Evolutionary conservation across 2,888 invertebrate genomes (phyloP).

Genomic region (Drosophila bunnanda): DNA sequence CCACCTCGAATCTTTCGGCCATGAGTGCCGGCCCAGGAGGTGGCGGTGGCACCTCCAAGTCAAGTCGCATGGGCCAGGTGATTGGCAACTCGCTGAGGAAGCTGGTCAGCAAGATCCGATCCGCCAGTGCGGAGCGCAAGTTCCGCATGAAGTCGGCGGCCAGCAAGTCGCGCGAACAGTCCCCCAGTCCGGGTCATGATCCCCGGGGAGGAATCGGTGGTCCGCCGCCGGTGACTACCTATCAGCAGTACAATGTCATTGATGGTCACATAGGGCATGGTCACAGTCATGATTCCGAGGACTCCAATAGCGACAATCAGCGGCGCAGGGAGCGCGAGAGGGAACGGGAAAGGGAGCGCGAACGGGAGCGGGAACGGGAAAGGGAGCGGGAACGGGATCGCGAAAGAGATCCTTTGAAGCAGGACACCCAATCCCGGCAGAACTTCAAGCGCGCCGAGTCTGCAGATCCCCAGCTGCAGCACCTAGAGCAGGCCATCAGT

Average conservation of each 20-base stretch:
- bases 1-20: constrained; percentile 74
- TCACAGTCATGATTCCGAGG: constrained; percentile 68
- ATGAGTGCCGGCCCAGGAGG: constrained; percentile 48
- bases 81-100: constrained; percentile 93
- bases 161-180: constrained; percentile 85
- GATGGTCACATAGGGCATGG: constrained; percentile 82
- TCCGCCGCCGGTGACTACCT: constrained; percentile 72
- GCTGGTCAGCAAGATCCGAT: constrained; percentile 92
- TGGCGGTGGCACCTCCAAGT: constrained; percentile 65
- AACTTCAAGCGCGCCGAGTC: constrained; percentile 55
- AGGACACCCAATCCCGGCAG: constrained; percentile 49
- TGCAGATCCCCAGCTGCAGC: constrained; percentile 53
- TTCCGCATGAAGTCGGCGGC: constrained; percentile 86
- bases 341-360: constrained; percentile 1
- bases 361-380: constrained; percentile 8
- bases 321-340: constrained; percentile 27
- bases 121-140: constrained; percentile 89
- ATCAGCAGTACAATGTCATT: constrained; percentile 85
- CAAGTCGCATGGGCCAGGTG: constrained; percentile 86
- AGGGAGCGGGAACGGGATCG: constrained; percentile 10
- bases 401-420: constrained; percentile 44
- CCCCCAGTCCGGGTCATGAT: constrained; percentile 84
- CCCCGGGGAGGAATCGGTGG: neutral
- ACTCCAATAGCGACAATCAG: constrained; percentile 54
- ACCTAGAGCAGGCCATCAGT: constrained; percentile 80